Evolutionary conservation across 2,888 invertebrate species (phyloP).

Genomic region (Hirtodrosophila confusa): DNA sequence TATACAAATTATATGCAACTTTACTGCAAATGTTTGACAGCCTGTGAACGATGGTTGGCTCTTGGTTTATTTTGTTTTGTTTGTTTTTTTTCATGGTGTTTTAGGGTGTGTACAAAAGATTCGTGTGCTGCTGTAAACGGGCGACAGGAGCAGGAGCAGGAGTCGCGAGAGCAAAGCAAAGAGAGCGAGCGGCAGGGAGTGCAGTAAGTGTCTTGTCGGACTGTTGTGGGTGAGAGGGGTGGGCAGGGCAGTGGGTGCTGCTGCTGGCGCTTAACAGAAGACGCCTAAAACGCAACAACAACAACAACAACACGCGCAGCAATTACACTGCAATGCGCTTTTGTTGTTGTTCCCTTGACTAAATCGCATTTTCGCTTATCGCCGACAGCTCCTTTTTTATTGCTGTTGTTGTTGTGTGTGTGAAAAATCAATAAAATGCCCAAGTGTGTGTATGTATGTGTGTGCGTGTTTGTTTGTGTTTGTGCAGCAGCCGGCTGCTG

Average conservation of each 20-base stretch:
- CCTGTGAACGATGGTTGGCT: not conserved
- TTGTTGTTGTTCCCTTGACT: constrained; percentile 7
- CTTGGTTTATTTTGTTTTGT: constrained; percentile 1
- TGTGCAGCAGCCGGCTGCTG: constrained; percentile 47
- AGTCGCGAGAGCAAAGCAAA: not conserved
- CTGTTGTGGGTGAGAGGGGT: not conserved
- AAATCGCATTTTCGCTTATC: constrained; percentile 36
- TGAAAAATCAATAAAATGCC: constrained; percentile 54
- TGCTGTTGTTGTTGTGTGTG: constrained; percentile 30
- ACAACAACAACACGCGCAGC: constrained; percentile 12
- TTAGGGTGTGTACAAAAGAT: no score
- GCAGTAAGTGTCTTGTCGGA: no score
- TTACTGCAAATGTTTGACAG: constrained; percentile 10
- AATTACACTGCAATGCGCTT: not conserved
- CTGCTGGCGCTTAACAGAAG: constrained; percentile 11
- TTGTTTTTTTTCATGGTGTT: constrained; percentile 10
- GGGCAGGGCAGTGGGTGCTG: not conserved
- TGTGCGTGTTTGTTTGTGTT: constrained; percentile 32
- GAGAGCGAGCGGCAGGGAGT: no score
- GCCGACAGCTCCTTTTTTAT: constrained; percentile 25
- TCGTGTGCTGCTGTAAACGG: constrained; percentile 58
- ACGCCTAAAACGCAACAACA: constrained; percentile 13
- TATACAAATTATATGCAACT: constrained; percentile 2
- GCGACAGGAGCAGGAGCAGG: constrained; percentile 30
- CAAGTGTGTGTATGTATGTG: constrained; percentile 6